A percentile compares a stretch with the other conserved stretches of the same genome.
These are phyloP conservation scores for Cordilura impudica DNA, from an alignment of 2,888 invertebrate genomes.

Conservation along the genomic window DNA sequence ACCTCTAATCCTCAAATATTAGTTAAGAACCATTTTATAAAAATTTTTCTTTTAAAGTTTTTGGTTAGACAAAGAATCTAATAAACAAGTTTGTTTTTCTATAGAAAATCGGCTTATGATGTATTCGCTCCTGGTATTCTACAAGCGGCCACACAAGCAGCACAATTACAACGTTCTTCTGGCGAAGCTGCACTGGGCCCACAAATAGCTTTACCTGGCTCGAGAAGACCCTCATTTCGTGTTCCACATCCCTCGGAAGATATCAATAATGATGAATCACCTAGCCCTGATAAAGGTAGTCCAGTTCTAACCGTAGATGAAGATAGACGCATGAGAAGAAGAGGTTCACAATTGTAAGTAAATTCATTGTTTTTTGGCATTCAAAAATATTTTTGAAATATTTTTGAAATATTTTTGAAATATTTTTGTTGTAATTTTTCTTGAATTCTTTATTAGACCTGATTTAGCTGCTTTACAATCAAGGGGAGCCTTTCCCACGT, in stretches of 20 bases:
- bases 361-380: neutral
- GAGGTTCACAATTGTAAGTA: slow-evolving; percentile 91
- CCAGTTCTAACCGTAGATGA: slow-evolving; percentile 84
- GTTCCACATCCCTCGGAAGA: slow-evolving; percentile 80
- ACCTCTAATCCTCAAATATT: no score
- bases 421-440: slow-evolving; percentile 2
- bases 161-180: slow-evolving; percentile 71
- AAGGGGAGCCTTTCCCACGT: slow-evolving; percentile 79
- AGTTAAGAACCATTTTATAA: no score
- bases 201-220: slow-evolving; percentile 77
- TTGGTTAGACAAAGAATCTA: neutral
- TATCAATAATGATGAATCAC: slow-evolving; percentile 78
- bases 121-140: slow-evolving; percentile 84
- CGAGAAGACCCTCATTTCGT: slow-evolving; percentile 82
- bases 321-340: slow-evolving; percentile 84
- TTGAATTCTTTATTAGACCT: slow-evolving; percentile 79
- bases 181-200: slow-evolving; percentile 75
- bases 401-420: no score
- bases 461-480: slow-evolving; percentile 84
- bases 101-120: slow-evolving; percentile 86
- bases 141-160: slow-evolving; percentile 75
- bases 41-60: no score
- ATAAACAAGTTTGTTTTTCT: slow-evolving; percentile 8
- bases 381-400: neutral
- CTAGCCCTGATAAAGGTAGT: slow-evolving; percentile 80